A percentile compares a stretch with the other conserved stretches of the same genome.
Conservation (phyloP, 2,888 invertebrate species). For the Thera obeliscata region DNA sequence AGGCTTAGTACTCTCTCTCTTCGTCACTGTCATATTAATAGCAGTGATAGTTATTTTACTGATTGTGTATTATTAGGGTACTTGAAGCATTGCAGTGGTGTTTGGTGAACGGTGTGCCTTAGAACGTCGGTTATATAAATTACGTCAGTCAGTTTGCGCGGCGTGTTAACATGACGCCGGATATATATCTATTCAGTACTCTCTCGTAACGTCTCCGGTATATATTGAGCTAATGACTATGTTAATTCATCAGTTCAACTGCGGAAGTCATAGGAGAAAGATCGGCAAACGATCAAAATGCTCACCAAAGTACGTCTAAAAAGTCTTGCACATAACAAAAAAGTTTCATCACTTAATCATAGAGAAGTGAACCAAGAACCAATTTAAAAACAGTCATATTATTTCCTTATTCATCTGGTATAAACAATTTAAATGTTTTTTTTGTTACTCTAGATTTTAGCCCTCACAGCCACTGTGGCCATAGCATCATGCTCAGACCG, state of each 20-base stretch:
- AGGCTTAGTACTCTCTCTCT: no score
- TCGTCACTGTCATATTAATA: no score
- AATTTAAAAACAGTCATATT: no score
- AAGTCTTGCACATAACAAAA: constrained; percentile 27
- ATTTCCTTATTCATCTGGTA: no score
- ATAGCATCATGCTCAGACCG: constrained; percentile 60
- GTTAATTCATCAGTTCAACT: constrained; percentile 81
- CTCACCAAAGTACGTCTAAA: constrained; percentile 70
- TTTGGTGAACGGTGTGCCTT: constrained; percentile 19
- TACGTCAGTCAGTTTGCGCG: constrained; percentile 72
- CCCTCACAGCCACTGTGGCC: constrained; percentile 56
- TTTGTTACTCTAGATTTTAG: constrained; percentile 59
- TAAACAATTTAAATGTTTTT: constrained; percentile 17
- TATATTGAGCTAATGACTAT: constrained; percentile 82
- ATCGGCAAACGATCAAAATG: constrained; percentile 78
- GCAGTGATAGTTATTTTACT: no score
- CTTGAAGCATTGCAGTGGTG: not conserved
- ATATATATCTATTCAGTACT: constrained; percentile 79
- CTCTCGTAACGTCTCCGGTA: constrained; percentile 83
- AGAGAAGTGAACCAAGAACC: not conserved
- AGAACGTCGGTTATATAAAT: constrained; percentile 81
- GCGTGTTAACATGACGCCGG: constrained; percentile 73
- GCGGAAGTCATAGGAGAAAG: constrained; percentile 78
- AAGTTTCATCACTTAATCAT: not conserved
- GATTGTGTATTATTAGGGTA: not conserved